Evolutionary conservation across 1,140 invertebrate genomes (phyloP).

Genomic region (Drosophila lacertosa): DNA sequence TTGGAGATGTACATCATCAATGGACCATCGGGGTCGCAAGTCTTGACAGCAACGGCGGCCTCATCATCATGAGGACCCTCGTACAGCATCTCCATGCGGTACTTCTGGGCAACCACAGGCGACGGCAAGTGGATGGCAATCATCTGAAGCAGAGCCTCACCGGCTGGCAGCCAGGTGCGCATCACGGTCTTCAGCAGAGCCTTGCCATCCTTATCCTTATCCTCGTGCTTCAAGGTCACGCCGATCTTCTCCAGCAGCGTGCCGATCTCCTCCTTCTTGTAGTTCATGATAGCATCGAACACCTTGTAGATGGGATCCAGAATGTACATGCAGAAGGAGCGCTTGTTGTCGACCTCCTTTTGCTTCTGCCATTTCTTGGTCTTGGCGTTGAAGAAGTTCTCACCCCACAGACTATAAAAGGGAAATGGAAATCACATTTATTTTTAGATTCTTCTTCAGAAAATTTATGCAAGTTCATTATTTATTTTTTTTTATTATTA

Average conservation of each 20-base stretch:
- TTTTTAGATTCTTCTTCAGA: not conserved
- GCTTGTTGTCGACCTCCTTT: conserved; percentile 94
- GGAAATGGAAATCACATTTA: not conserved
- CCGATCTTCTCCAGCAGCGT: conserved; percentile 94
- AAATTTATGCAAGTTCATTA: too few species aligned
- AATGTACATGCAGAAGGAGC: conserved; percentile 99
- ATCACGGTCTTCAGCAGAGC: conserved; percentile 97
- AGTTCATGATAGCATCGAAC: conserved; percentile 99
- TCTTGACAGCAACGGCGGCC: conserved; percentile 95
- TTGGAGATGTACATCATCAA: conserved; percentile 99
- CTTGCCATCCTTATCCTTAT: conserved; percentile 98
- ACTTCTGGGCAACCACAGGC: conserved; percentile 99
- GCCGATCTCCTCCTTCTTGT: conserved; percentile 97
- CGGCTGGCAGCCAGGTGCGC: conserved; percentile 99
- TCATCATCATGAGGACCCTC: conserved; percentile 99
- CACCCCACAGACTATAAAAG: conserved; percentile 91
- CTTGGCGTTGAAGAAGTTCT: conserved; percentile 98
- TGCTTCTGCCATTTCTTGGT: conserved; percentile 99
- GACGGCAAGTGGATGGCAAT: conserved; percentile 99
- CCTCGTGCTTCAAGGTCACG: conserved; percentile 96
- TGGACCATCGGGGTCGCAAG: conserved; percentile 97
- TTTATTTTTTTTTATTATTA: not conserved
- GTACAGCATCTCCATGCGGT: conserved; percentile 99
- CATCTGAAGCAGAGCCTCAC: conserved; percentile 99
- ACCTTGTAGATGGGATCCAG: conserved; percentile 99